These are phyloP conservation scores for Lophius americanus DNA, from an alignment of 2,797 vertebrate genomes.

Conservation along the genomic window DNA sequence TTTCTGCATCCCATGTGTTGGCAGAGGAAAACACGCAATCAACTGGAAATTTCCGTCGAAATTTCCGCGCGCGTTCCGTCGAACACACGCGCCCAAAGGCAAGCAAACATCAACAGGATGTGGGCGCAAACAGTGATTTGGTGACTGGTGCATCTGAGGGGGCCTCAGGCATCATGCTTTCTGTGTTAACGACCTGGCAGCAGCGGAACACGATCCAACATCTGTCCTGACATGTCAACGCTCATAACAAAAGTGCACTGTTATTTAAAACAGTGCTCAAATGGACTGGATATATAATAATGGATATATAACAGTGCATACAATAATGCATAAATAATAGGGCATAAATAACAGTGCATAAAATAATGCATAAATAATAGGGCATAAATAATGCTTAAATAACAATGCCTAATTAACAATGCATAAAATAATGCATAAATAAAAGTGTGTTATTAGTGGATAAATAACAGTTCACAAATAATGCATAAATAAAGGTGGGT, in stretches of 20 bases:
- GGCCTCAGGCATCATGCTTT: slow-evolving; percentile 26
- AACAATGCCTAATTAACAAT: too few relatives aligned
- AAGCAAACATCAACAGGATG: slow-evolving; percentile 35
- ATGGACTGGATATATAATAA: too few relatives aligned
- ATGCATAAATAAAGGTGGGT: too few relatives aligned
- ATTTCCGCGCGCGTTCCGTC: not conserved
- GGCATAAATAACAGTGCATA: too few relatives aligned
- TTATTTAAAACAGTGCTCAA: too few relatives aligned
- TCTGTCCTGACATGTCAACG: slow-evolving; percentile 38
- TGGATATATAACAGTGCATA: too few relatives aligned
- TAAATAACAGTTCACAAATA: too few relatives aligned
- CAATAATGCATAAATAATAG: too few relatives aligned
- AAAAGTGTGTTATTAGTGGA: too few relatives aligned
- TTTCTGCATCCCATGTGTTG: slow-evolving; percentile 8
- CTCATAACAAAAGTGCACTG: not conserved
- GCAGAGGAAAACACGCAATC: slow-evolving; percentile 10
- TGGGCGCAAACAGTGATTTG: slow-evolving; percentile 59
- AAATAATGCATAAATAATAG: too few relatives aligned
- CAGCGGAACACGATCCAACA: not conserved
- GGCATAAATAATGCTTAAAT: too few relatives aligned
- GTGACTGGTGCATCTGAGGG: slow-evolving; percentile 24
- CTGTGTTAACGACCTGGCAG: not conserved
- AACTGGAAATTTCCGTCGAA: not conserved
- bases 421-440: too few relatives aligned
- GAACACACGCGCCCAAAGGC: not conserved